Base-by-base conservation (phyloP, 1,140 invertebrate genomes). In the Leguminivora glycinivorella region DNA sequence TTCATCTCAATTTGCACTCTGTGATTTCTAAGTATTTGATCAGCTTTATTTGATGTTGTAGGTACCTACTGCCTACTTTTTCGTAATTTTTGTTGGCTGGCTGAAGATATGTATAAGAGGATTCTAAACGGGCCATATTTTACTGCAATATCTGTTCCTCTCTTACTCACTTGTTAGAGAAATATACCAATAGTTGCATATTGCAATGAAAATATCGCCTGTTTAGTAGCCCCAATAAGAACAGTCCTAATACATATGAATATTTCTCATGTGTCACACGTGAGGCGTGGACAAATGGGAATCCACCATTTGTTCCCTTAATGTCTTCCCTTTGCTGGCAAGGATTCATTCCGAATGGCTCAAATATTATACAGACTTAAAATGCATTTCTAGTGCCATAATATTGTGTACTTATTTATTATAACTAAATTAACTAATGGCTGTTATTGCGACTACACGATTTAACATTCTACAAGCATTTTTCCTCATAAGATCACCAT, bases 311-410 rank as follows among this genome's bases (percentile, higher is more conserved):
- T n/a, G 17, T 58, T 58, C 56, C 24, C 5, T 58, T 26, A 31
- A 31, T 22, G 47, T 63, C 58, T 29, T 63, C 58, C 58, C n/a
- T 63, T 29, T 5, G 17, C 26, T 63, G 26, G 25, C 26, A 67
- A 14, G 9, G 56, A 38, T 31, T 34, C 4, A 56, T 71, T 47
- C 63, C 52, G 70, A 74, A 72, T 77, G 77, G 80, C 78, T 83
- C 80, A 82, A 80, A 60, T 56, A 71, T 72, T 47, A 56, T 71
- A 68, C 71, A 73, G 29, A 67, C 71, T 63, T 77, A 74, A 70
- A 75, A 79, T 78, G 74, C 76, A 76, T 78, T 74, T 81, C 75
- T 81, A 78, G 84, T 87, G 84, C 84, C 84, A 87, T 87, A 63
- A 85, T 83, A 79, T 78, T 75, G 70, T 74, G 75, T 80, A 82